These are phyloP conservation scores for Fistularia commersonii DNA, from an alignment of 2,797 vertebrate genomes.

Conservation along the genomic window DNA sequence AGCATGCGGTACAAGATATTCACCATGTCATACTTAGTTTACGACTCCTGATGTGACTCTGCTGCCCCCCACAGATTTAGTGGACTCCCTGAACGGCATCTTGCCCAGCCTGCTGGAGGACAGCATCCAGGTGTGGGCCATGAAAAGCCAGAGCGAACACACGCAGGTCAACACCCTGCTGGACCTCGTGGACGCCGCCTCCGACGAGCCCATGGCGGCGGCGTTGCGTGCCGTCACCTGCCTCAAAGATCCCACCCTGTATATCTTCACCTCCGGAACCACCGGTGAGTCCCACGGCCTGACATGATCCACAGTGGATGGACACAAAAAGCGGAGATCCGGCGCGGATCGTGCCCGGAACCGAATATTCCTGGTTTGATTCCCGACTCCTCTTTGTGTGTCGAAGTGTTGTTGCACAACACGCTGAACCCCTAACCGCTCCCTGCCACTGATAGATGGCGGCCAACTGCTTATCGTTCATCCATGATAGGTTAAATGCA, in stretches of 20 bases:
- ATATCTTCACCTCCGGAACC: conserved; percentile 94
- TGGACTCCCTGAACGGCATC: conserved; percentile 74
- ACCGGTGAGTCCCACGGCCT: conserved; percentile 72
- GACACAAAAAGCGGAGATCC: too few relatives aligned
- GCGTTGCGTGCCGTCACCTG: conserved; percentile 60
- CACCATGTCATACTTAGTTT: too few relatives aligned
- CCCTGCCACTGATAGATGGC: too few relatives aligned
- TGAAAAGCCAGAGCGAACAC: conserved; percentile 59
- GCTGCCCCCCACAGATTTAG: conserved; percentile 68
- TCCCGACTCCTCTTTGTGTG: too few relatives aligned
- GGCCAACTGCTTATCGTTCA: too few relatives aligned
- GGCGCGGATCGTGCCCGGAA: too few relatives aligned
- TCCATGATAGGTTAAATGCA: too few relatives aligned
- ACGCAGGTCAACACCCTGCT: conserved; percentile 59
- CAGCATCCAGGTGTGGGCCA: conserved; percentile 79
- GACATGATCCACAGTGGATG: too few relatives aligned
- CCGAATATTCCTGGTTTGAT: too few relatives aligned
- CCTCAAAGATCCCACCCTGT: conserved; percentile 78
- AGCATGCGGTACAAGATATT: background rate
- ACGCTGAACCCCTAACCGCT: too few relatives aligned
- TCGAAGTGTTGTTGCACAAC: too few relatives aligned
- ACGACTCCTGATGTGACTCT: background rate
- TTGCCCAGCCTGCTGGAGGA: conserved; percentile 72
- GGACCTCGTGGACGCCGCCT: conserved; percentile 70
- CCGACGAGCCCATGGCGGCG: conserved; percentile 67